Conservation (phyloP, 2,113 vertebrate species). For the Microtus montanus region DNA sequence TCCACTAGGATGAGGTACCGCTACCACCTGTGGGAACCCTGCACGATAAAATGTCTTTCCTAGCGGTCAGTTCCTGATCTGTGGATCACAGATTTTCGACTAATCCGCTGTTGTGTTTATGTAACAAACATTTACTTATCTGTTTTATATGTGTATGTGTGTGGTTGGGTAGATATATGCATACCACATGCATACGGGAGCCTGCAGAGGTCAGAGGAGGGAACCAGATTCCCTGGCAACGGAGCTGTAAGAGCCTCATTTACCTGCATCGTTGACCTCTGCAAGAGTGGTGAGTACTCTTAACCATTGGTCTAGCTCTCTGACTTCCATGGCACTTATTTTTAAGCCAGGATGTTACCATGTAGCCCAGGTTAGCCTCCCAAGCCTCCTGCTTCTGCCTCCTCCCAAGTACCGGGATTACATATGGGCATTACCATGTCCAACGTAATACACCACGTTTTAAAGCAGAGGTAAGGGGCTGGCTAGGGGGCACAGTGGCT, state of each 20-base stretch:
- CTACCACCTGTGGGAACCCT: not conserved
- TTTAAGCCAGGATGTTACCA: not conserved
- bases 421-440: not conserved
- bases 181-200: too few species aligned
- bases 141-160: not conserved
- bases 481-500: too few species aligned
- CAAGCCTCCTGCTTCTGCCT: not conserved
- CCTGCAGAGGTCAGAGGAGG: not conserved
- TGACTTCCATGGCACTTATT: not conserved
- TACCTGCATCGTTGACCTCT: not conserved
- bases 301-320: not conserved
- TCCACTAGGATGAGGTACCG: rapidly evolving
- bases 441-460: not conserved
- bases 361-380: not conserved
- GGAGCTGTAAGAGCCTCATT: not conserved
- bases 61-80: not conserved
- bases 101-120: not conserved
- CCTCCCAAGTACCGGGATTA: not conserved
- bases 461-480: not conserved
- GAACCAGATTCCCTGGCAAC: not conserved
- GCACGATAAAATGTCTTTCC: not conserved
- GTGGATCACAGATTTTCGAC: not conserved
- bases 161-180: not conserved
- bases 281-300: not conserved
- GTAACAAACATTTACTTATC: not conserved